phyloP scores from a whole-genome alignment of 2,113 vertebrate species.

The Papio anubis region DNA sequence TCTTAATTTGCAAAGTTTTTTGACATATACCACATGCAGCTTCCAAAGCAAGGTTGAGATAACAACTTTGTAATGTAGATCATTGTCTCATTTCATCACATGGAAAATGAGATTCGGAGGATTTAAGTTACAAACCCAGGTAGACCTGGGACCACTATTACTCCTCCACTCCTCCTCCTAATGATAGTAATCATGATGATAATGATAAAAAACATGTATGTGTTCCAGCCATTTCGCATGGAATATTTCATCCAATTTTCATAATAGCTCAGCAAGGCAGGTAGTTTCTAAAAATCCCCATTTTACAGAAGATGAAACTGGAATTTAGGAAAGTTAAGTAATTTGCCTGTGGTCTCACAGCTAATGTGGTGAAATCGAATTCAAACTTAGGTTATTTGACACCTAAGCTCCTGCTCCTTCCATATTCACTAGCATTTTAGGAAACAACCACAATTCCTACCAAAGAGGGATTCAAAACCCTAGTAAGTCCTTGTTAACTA shows the following conservation, averaged over 20 bases:
- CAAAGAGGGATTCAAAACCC: background rate
- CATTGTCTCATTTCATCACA: background rate
- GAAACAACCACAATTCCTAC: slow-evolving; percentile 8
- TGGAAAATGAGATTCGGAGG: background rate
- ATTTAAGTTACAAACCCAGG: background rate
- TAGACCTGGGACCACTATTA: background rate
- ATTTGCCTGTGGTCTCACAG: background rate
- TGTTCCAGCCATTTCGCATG: background rate
- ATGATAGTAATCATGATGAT: background rate
- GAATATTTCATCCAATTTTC: background rate
- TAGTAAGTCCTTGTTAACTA: background rate
- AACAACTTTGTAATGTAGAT: background rate
- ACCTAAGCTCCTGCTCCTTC: background rate
- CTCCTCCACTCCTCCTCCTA: background rate
- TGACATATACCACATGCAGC: background rate
- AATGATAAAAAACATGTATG: background rate
- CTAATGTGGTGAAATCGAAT: background rate
- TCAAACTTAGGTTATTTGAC: background rate
- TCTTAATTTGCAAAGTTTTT: background rate
- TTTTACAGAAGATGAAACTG: background rate
- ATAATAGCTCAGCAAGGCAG: background rate
- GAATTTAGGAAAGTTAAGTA: slow-evolving; percentile 18
- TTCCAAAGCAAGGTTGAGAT: background rate
- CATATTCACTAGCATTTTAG: background rate
- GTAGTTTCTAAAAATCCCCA: background rate